Conservation (phyloP, 1,140 invertebrate genomes). For the Leptonema lineaticorne region DNA sequence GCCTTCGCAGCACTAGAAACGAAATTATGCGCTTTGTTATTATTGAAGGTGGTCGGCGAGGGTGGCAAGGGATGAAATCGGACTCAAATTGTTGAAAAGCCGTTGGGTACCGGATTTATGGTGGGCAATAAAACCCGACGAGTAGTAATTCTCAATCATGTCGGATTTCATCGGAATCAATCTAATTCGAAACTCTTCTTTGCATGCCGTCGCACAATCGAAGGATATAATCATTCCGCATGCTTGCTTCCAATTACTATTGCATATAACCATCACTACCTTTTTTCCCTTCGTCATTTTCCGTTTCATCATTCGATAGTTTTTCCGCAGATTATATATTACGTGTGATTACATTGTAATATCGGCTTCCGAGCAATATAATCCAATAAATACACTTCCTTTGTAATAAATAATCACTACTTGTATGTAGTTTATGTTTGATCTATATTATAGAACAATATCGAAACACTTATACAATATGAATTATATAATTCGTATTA, state of each 20-base stretch:
- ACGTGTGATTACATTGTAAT: no score
- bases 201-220: neutral
- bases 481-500: no score
- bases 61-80: neutral
- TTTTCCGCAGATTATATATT: no score
- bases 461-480: no score
- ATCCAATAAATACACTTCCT: no score
- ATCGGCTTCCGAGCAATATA: no score
- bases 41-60: slow-evolving; percentile 13
- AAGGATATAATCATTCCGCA: neutral
- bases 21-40: slow-evolving; percentile 33
- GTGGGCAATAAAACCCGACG: slow-evolving; percentile 16
- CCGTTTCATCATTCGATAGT: no score
- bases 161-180: slow-evolving; percentile 9
- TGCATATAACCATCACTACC: no score
- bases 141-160: slow-evolving; percentile 26
- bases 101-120: slow-evolving; percentile 13
- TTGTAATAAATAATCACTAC: no score
- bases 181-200: slow-evolving; percentile 7
- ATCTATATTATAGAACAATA: no score
- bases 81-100: slow-evolving; percentile 18
- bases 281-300: no score
- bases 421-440: no score
- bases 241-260: neutral
- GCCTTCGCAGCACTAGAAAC: slow-evolving; percentile 14